phyloP scores from a whole-genome alignment of 2,113 vertebrate genomes.

The Actenoides hombroni region DNA sequence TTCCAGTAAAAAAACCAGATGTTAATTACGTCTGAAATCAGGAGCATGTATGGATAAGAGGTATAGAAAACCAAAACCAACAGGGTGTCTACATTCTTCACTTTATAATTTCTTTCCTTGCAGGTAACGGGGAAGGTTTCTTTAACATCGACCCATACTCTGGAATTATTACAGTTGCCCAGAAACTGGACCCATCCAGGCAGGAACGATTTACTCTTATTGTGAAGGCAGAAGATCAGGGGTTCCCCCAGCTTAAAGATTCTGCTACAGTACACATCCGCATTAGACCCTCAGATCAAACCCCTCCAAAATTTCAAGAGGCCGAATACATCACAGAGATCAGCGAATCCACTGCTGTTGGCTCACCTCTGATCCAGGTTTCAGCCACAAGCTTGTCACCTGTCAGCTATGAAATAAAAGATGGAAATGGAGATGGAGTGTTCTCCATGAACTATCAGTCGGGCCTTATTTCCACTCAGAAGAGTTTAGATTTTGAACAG shows the following conservation, averaged over 20 bases:
- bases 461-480: slow-evolving; percentile 84
- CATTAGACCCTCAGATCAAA: slow-evolving; percentile 80
- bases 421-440: slow-evolving; percentile 81
- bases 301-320: slow-evolving; percentile 84
- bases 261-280: slow-evolving; percentile 81
- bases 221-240: slow-evolving; percentile 88
- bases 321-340: slow-evolving; percentile 88
- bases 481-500: slow-evolving; percentile 86
- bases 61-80: background rate
- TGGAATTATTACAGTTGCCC: slow-evolving; percentile 84
- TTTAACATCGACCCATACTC: slow-evolving; percentile 82
- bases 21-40: background rate
- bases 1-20: background rate
- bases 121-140: slow-evolving; percentile 86
- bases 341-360: slow-evolving; percentile 80
- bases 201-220: slow-evolving; percentile 83
- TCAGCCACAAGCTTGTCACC: slow-evolving; percentile 81
- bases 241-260: slow-evolving; percentile 85
- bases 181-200: slow-evolving; percentile 73
- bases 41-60: background rate
- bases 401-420: slow-evolving; percentile 87
- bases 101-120: slow-evolving; percentile 49
- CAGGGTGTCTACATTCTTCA: background rate
- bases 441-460: slow-evolving; percentile 89
- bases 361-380: slow-evolving; percentile 82